Evolutionary conservation across 2,888 invertebrate species (phyloP).

Genomic region (Ceramica pisi): DNA sequence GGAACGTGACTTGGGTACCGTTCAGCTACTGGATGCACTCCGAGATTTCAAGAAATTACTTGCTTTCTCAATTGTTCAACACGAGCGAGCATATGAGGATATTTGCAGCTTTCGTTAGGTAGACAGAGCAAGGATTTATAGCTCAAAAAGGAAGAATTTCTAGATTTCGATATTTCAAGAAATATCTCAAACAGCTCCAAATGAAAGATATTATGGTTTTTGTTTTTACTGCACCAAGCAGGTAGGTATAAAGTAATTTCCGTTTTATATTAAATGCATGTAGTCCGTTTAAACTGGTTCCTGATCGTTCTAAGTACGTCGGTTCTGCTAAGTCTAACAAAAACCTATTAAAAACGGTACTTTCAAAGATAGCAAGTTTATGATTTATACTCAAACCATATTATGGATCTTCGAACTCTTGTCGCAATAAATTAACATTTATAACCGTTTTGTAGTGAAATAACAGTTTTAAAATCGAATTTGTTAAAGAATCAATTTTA

Average conservation of each 20-base stretch:
- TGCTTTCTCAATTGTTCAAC: slow-evolving; percentile 28
- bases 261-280: not conserved
- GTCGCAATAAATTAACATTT: slow-evolving; percentile 53
- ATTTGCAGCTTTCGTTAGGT: not conserved
- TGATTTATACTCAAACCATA: slow-evolving; percentile 43
- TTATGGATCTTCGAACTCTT: slow-evolving; percentile 56
- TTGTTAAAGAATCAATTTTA: slow-evolving; percentile 13
- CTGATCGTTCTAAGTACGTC: slow-evolving; percentile 5
- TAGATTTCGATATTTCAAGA: not conserved
- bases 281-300: slow-evolving; percentile 17
- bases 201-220: not conserved
- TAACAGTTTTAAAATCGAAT: slow-evolving; percentile 38
- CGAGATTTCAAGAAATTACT: slow-evolving; percentile 22
- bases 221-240: not conserved
- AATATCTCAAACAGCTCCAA: not conserved
- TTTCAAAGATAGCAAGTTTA: slow-evolving; percentile 44
- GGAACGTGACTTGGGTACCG: slow-evolving; percentile 72
- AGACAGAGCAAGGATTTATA: not conserved
- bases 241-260: not conserved
- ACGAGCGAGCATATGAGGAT: not conserved
- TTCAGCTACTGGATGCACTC: slow-evolving; percentile 60
- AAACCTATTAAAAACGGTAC: slow-evolving; percentile 58
- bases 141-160: not conserved
- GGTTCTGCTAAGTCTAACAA: not conserved
- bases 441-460: slow-evolving; percentile 19